Evolutionary conservation across 1,140 invertebrate genomes (phyloP).

Genomic region (Drosophila repletoides): DNA sequence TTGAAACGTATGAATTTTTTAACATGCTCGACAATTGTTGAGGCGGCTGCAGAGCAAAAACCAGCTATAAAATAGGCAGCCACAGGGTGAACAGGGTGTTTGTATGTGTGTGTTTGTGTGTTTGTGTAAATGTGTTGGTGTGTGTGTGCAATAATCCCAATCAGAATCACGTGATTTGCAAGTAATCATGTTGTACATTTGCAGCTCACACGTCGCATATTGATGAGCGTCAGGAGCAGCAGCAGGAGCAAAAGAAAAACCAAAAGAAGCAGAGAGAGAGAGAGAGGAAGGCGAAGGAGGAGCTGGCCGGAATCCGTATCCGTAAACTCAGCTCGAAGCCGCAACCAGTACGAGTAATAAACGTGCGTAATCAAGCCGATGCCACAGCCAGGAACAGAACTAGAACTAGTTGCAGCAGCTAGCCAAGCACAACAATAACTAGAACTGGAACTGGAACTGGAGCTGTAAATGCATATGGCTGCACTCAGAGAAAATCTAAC

Average conservation of each 20-base stretch:
- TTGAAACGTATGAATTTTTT: slow-evolving; percentile 19
- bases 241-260: too few relatives aligned
- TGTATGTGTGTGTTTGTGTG: slow-evolving; percentile 1
- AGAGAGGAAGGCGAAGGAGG: too few relatives aligned
- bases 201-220: slow-evolving; percentile 67
- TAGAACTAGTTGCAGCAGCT: slow-evolving; percentile 26
- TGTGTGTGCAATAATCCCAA: slow-evolving; percentile 59
- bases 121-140: slow-evolving; percentile 17
- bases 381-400: slow-evolving; percentile 1
- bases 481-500: slow-evolving; percentile 1
- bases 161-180: slow-evolving; percentile 75
- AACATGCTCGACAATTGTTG: slow-evolving; percentile 27
- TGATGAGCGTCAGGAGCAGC: slow-evolving; percentile 49
- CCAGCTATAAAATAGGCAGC: slow-evolving; percentile 1
- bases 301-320: slow-evolving; percentile 9
- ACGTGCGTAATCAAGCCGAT: slow-evolving; percentile 73
- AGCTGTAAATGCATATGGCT: slow-evolving; percentile 37
- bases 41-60: not conserved
- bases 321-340: slow-evolving; percentile 27
- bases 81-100: too few relatives aligned
- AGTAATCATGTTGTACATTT: slow-evolving; percentile 77
- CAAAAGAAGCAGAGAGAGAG: too few relatives aligned
- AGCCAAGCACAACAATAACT: slow-evolving; percentile 49
- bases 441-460: too few relatives aligned
- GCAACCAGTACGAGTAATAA: slow-evolving; percentile 61